These are phyloP conservation scores for Crossaster papposus DNA, from an alignment of 53 echinoderm and acorn worm genomes.

Conservation along the genomic window DNA sequence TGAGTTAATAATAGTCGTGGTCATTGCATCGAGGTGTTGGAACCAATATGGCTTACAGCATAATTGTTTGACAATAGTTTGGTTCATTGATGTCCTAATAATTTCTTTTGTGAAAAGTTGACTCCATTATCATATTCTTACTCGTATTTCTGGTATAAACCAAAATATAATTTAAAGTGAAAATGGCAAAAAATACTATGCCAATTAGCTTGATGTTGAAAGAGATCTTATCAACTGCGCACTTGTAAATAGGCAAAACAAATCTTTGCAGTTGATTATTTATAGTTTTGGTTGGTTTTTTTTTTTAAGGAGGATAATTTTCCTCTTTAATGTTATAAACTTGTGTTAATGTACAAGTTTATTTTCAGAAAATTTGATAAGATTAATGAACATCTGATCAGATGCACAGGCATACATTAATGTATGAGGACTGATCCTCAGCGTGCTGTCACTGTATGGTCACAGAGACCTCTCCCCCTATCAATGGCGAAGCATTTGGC, in stretches of 20 bases:
- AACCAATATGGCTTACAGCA: not conserved
- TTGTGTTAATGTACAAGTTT: not conserved
- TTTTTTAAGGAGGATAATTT: not conserved
- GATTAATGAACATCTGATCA: no score
- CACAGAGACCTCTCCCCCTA: no score
- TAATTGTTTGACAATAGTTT: not conserved
- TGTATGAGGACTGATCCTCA: no score
- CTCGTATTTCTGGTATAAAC: not conserved
- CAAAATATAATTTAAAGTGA: not conserved
- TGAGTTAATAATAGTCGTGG: not conserved
- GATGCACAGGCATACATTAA: no score
- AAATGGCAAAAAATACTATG: not conserved
- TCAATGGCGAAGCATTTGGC: no score
- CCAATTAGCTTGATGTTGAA: not conserved
- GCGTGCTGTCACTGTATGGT: no score
- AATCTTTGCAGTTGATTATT: not conserved
- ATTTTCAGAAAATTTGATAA: no score
- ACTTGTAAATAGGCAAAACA: conserved; percentile 1
- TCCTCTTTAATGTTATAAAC: not conserved
- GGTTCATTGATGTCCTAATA: no score
- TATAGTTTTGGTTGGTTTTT: no score
- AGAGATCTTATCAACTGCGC: conserved; percentile 4
- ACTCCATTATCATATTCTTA: no score
- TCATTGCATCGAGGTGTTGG: not conserved
- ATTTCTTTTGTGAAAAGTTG: no score